phyloP scores from a whole-genome alignment of 1,140 invertebrate species.

The Anagrus nilaparvatae region DNA sequence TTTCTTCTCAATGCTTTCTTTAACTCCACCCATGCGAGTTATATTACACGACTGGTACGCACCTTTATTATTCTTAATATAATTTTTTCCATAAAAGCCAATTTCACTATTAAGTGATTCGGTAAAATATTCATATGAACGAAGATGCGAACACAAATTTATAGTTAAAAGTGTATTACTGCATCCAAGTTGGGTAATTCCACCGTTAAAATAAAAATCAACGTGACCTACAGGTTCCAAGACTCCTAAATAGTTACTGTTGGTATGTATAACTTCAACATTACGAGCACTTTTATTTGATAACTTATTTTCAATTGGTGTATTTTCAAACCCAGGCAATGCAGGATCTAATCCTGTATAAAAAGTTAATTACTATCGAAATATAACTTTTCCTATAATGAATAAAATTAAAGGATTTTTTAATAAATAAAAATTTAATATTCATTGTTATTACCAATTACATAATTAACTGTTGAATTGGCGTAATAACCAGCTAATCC shows the following conservation, averaged over 20 bases:
- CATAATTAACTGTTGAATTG: no score
- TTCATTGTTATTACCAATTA: accelerated
- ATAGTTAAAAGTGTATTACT: no score
- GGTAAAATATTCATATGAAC: constrained; percentile 55
- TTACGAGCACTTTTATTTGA: constrained; percentile 54
- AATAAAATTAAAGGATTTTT: no score
- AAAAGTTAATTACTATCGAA: no score
- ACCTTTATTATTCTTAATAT: no score
- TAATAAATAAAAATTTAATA: no score
- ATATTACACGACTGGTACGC: no score
- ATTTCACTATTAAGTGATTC: constrained; percentile 53
- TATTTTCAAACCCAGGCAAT: constrained; percentile 54
- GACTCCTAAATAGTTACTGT: constrained; percentile 53
- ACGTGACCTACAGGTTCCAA: constrained; percentile 53
- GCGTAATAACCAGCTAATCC: constrained; percentile 66
- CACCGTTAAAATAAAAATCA: constrained; percentile 78
- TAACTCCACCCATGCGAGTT: no score
- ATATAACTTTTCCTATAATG: constrained; percentile 52
- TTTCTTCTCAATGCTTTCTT: no score
- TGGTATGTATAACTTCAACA: constrained; percentile 70
- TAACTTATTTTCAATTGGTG: no score
- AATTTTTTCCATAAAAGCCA: no score
- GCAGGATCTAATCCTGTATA: constrained; percentile 72
- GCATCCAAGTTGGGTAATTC: constrained; percentile 66
- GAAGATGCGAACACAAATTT: constrained; percentile 57